phyloP scores from a whole-genome alignment of 2,113 vertebrate species.

The Leucopsar rothschildi region DNA sequence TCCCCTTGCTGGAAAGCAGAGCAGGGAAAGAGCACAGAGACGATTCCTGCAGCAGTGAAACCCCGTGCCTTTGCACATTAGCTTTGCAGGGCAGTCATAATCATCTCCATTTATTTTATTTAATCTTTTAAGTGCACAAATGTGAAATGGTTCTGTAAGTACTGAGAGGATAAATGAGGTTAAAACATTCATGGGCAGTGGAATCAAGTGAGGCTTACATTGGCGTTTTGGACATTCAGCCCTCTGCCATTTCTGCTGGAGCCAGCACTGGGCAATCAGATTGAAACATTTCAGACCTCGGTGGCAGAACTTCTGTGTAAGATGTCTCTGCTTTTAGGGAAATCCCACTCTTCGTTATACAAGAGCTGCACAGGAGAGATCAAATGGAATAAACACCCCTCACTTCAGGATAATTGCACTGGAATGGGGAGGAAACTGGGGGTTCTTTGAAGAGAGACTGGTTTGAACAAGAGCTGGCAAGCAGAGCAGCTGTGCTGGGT shows the following conservation, averaged over 20 bases:
- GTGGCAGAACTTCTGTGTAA: not conserved
- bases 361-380: not conserved
- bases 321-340: not conserved
- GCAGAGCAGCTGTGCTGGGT: rapidly evolving
- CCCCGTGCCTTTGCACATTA: not conserved
- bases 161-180: constrained; percentile 63
- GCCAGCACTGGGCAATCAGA: constrained; percentile 32
- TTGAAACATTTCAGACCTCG: not conserved
- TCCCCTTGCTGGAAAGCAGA: not conserved
- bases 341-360: not conserved
- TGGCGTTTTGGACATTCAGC: not conserved
- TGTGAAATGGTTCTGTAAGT: constrained; percentile 55
- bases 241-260: not conserved
- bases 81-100: constrained; percentile 7
- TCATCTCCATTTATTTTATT: constrained; percentile 39
- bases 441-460: not conserved
- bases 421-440: not conserved
- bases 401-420: not conserved
- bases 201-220: constrained; percentile 15
- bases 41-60: not conserved
- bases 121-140: constrained; percentile 67
- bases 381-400: not conserved
- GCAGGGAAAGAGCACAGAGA: not conserved
- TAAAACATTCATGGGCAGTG: constrained; percentile 37
- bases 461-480: not conserved